phyloP scores from a whole-genome alignment of 2,113 vertebrate genomes.

The Lathamus discolor region DNA sequence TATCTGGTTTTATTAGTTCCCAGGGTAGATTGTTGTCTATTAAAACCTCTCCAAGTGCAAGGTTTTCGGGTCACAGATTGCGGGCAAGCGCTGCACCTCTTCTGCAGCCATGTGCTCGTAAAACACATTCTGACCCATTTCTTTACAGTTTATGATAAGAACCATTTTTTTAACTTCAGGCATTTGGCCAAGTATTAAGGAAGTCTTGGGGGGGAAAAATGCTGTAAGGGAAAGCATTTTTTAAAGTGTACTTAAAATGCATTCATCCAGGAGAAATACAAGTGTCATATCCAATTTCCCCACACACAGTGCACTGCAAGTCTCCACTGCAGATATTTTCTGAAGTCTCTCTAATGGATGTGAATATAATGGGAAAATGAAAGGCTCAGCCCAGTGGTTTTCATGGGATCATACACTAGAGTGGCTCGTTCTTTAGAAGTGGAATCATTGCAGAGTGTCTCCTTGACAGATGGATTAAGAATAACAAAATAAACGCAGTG shows the following conservation, averaged over 20 bases:
- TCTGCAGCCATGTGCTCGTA: background rate
- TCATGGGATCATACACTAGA: slow-evolving; percentile 14
- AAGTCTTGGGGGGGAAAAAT: background rate
- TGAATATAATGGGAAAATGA: slow-evolving; percentile 42
- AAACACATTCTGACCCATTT: slow-evolving; percentile 20
- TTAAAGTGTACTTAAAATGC: slow-evolving; percentile 32
- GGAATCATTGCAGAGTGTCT: slow-evolving; percentile 10
- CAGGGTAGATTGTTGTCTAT: background rate
- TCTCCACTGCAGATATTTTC: slow-evolving; percentile 1
- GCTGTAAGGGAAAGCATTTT: slow-evolving; percentile 13
- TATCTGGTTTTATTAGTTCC: slow-evolving; percentile 12
- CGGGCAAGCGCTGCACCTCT: background rate
- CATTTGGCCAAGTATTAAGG: slow-evolving; percentile 37
- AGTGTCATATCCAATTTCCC: slow-evolving; percentile 42
- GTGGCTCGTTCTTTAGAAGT: background rate
- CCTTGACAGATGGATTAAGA: slow-evolving; percentile 26
- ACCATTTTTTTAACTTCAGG: background rate
- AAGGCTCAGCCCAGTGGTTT: slow-evolving; percentile 40
- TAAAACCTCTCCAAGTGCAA: background rate
- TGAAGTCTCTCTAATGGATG: slow-evolving; percentile 35
- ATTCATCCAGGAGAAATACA: slow-evolving; percentile 50
- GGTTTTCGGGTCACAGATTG: slow-evolving; percentile 13
- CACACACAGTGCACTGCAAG: background rate
- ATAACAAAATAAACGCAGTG: slow-evolving; percentile 4
- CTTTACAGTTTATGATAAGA: slow-evolving; percentile 13